Base-by-base conservation (phyloP, 2,113 vertebrate species). In the Phalacrocorax pelagicus region DNA sequence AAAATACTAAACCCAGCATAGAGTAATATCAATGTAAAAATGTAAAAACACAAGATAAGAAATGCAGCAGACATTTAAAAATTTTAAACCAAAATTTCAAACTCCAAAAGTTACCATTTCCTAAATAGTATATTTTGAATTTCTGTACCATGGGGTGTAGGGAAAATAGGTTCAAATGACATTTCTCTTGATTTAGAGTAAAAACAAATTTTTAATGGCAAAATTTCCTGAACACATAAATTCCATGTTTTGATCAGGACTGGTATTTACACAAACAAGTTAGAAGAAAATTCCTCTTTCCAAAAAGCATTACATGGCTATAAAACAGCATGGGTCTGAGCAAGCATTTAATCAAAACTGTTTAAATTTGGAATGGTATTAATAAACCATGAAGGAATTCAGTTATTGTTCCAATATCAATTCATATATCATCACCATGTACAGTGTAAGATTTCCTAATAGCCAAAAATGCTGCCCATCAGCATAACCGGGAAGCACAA, bases 381-480 rank as follows among this genome's bases (percentile, higher is more conserved):
- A 88, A 92, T 78, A 86, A 95, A 74, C 83, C 86, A n/a, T 78
- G 57, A 93, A 89, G 73, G 88, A 96, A 96, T 96, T 86, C 36
- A 57, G 36, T 67, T 30, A 61, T 81, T 86, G 47, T 92, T 96
- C 92, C 90, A 94, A 72, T 89, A 91, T 75, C 86, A 86, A 88
- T 94, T 88, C 34, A 38, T 91, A 61, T 27, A 81, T 84, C 80
- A 92, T 47, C 59, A 26, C 61, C 58, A 71, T 12, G 20, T 36
- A 66, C 44, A 47, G n/a, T 36, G 21, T 57, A 79, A 92, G 38
- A 47, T 84, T 86, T 84, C 80, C 71, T 86, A 80, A 81, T 63
- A 86, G 86, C 77, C 77, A 92, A 84, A 90, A 94, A 81, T 81
- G 86, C 59, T 94, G 75, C 59, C 80, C 82, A 92, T 84, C 57